These are phyloP conservation scores for Tetrax tetrax DNA, from an alignment of 2,113 vertebrate genomes.

Conservation along the genomic window DNA sequence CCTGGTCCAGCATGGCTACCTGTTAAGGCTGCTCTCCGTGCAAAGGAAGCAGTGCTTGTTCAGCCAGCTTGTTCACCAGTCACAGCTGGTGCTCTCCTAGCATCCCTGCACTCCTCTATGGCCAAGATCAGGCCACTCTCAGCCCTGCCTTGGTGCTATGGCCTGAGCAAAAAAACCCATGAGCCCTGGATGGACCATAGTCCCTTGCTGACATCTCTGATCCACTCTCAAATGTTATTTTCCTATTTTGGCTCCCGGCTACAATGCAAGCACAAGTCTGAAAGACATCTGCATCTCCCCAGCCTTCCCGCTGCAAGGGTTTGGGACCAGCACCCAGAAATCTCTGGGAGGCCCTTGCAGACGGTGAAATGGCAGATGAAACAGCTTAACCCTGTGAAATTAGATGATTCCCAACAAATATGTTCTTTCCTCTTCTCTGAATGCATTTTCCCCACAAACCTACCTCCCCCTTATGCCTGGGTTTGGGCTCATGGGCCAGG, in stretches of 20 bases:
- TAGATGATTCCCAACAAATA: not conserved
- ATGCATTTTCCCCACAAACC: not conserved
- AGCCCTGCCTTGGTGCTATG: not conserved
- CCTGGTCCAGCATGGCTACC: fast-evolving
- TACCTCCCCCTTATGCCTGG: fast-evolving
- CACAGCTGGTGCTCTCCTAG: not conserved
- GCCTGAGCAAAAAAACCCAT: fast-evolving
- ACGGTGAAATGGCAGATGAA: not conserved
- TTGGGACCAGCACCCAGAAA: not conserved
- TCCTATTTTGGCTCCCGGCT: not conserved
- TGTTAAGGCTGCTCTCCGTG: not conserved
- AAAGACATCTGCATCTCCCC: not conserved
- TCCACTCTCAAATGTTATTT: not conserved
- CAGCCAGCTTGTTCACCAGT: too few relatives aligned
- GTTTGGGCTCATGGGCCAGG: not conserved
- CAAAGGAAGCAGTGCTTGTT: not conserved
- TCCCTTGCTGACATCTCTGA: not conserved
- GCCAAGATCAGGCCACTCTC: not conserved
- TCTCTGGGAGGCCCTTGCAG: not conserved
- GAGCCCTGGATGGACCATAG: not conserved
- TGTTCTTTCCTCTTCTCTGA: not conserved
- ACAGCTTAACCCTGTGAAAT: not conserved
- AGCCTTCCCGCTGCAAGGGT: not conserved
- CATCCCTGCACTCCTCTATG: not conserved
- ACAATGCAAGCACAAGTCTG: not conserved